Conservation (phyloP, 2,113 vertebrate species). For the Astur gentilis region DNA sequence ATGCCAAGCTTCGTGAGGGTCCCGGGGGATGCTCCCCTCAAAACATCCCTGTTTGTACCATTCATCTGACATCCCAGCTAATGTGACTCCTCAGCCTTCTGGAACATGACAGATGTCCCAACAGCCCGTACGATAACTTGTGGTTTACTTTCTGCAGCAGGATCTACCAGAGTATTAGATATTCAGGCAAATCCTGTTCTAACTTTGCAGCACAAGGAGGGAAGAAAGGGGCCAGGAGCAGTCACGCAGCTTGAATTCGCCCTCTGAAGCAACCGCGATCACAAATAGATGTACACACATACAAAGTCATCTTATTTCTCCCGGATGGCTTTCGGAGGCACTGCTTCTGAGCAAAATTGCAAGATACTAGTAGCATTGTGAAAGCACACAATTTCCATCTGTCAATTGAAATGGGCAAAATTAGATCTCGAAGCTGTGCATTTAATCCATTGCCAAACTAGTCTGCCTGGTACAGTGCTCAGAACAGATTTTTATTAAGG, state of each 20-base stretch:
- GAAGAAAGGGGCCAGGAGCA: not conserved
- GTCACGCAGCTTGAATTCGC: not conserved
- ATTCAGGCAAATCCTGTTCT: not conserved
- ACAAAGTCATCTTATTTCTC: not conserved
- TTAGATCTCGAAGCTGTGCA: not conserved
- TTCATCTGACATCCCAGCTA: not conserved
- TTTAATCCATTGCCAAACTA: conserved; percentile 27
- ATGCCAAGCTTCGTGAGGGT: rapidly evolving
- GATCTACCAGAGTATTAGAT: not conserved
- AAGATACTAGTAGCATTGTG: not conserved
- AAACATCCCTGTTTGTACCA: not conserved
- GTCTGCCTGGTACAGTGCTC: not conserved
- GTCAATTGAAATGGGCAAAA: conserved; percentile 23
- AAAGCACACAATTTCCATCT: conserved; percentile 40
- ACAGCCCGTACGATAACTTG: rapidly evolving
- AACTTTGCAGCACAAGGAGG: not conserved
- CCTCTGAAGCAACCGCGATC: not conserved
- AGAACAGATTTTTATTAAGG: not conserved
- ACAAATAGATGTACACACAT: not conserved
- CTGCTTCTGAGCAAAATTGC: not conserved
- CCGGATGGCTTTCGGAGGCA: not conserved
- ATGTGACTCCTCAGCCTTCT: not conserved
- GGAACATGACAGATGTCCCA: not conserved
- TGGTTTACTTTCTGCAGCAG: not conserved
- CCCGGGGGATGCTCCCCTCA: not conserved